Base-by-base conservation (phyloP, 2,888 invertebrate species). In the Drosophila monieri region DNA sequence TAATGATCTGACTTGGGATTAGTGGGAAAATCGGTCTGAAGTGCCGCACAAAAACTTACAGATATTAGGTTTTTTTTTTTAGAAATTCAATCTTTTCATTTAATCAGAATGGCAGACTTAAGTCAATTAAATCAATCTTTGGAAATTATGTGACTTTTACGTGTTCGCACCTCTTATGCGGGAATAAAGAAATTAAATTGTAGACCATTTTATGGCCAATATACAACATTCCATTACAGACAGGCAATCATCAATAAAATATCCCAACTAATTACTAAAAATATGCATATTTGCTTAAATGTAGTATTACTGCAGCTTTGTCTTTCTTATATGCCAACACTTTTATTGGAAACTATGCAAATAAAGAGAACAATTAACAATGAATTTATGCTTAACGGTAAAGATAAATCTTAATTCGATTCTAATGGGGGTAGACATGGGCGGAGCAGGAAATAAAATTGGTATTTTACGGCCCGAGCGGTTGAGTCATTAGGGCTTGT, bases 401-500 rank as follows among this genome's bases (percentile, higher is more conserved):
- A 66, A 37, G 21, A 66, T 66, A 64, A 53, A 52, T 66, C 41
- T 53, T 30, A 30, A 53, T 37, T 66, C 8, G 35, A 23, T 64
- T 64, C 66, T 66, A 66, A 65, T 46, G 66, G n/a, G 27, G 21
- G 61, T n/a, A 8, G 21, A 14, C 35, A 9, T 9, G 14, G 35
- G 18, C 18, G 51, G 15, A 44, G 37, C 44, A 53, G 64, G 64
- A 64, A 53, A 53, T 64, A 30, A 46, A 39, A 21, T 21, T 21
- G 10, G 44, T 25, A 53, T 30, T 64, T 64, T 37, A 64, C n/a
- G 23, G 44, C 23, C 43, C 30, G 53, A 30, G 52, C n/a, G 66
- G 53, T 30, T 66, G 53, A 64, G 64, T 44, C 64, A 65, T 64
- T 53, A 46, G 66, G 53, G 66, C 52, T 53, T 44, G 64, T 44